These are phyloP conservation scores for Allophyes oxyacanthae DNA, from an alignment of 2,888 invertebrate species.

Conservation along the genomic window DNA sequence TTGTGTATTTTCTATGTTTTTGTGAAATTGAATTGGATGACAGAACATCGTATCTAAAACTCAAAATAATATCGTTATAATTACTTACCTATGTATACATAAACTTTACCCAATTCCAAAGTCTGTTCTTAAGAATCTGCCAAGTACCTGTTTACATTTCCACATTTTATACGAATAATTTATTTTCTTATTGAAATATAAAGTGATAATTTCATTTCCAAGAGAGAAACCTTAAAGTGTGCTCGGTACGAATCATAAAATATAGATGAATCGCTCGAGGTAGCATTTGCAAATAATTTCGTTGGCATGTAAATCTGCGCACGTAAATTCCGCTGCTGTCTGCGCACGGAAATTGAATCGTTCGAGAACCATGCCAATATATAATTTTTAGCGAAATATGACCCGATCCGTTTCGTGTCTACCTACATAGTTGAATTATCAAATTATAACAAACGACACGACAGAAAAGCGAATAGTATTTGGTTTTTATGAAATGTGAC, in stretches of 20 bases:
- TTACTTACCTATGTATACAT: slow-evolving; percentile 22
- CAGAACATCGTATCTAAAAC: slow-evolving; percentile 25
- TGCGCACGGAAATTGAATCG: slow-evolving; percentile 88
- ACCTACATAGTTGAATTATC: slow-evolving; percentile 49
- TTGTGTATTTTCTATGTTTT: too few relatives aligned
- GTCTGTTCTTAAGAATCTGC: slow-evolving; percentile 45
- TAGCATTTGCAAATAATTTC: slow-evolving; percentile 86
- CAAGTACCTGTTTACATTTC: slow-evolving; percentile 57
- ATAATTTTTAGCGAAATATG: slow-evolving; percentile 80
- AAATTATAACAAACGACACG: slow-evolving; percentile 39
- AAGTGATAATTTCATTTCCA: slow-evolving; percentile 61
- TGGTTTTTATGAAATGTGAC: slow-evolving; percentile 5
- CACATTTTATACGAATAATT: slow-evolving; percentile 56
- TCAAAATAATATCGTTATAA: slow-evolving; percentile 32
- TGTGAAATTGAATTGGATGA: slow-evolving; percentile 8
- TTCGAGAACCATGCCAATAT: slow-evolving; percentile 84
- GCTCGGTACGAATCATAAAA: slow-evolving; percentile 75
- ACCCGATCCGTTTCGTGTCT: slow-evolving; percentile 56
- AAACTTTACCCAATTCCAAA: slow-evolving; percentile 48
- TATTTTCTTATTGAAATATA: slow-evolving; percentile 57
- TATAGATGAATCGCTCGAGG: slow-evolving; percentile 79
- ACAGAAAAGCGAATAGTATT: slow-evolving; percentile 26
- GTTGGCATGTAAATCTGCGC: slow-evolving; percentile 86
- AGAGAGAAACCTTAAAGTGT: slow-evolving; percentile 66
- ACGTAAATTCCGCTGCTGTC: slow-evolving; percentile 87